Conservation (phyloP, 53 echinoderm and acorn worm species). For the Patiria pectinifera region DNA sequence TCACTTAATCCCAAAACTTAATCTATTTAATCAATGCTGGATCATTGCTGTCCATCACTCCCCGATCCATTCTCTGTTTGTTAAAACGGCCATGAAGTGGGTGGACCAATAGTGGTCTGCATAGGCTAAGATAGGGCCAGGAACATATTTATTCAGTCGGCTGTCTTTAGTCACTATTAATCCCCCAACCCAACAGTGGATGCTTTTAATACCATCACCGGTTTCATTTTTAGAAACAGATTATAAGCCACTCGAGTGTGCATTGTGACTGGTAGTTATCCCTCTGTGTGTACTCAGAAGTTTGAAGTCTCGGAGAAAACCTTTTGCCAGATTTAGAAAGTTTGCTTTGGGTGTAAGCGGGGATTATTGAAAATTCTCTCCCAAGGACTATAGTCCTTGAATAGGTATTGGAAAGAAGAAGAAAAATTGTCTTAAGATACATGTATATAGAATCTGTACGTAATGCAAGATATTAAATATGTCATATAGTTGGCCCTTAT, state of each 20-base stretch:
- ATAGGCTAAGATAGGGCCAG: not conserved
- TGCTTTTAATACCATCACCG: not conserved
- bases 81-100: not conserved
- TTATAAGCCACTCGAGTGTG: not conserved
- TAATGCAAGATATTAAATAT: too few species aligned
- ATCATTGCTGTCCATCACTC: slow-evolving; percentile 34
- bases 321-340: not conserved
- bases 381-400: not conserved
- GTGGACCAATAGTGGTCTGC: not conserved
- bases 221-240: slow-evolving; percentile 20
- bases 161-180: not conserved
- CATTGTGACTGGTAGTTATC: slow-evolving; percentile 8
- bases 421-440: not conserved
- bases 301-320: not conserved
- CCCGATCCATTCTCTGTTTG: not conserved
- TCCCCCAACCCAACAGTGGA: not conserved
- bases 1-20: too few species aligned
- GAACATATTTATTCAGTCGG: slow-evolving; percentile 36
- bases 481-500: too few species aligned
- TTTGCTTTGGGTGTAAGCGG: not conserved
- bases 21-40: not conserved
- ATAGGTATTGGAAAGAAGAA: not conserved
- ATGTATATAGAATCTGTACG: too few species aligned
- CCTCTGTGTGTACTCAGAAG: not conserved
- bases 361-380: slow-evolving; percentile 6